phyloP scores from a whole-genome alignment of 2,797 vertebrate genomes.

The Lacerta viridis region DNA sequence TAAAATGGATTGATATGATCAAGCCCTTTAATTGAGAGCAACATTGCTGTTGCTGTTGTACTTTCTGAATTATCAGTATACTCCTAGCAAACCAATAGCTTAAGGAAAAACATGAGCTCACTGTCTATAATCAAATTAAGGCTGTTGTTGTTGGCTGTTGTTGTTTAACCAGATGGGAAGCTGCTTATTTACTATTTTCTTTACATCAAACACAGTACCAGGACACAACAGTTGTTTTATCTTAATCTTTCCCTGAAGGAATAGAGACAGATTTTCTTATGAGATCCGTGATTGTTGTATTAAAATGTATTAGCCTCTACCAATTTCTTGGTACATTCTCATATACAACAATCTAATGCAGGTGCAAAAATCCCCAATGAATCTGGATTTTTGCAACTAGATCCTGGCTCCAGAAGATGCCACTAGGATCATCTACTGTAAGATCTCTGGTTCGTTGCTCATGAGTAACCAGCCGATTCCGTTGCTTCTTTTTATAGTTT shows the following conservation, averaged over 20 bases:
- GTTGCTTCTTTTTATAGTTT: too few species aligned
- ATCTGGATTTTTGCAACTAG: background rate
- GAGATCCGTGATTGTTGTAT: background rate
- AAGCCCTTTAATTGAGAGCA: conserved; percentile 73
- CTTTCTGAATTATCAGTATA: conserved; percentile 76
- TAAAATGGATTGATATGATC: conserved; percentile 63
- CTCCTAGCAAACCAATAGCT: conserved; percentile 77
- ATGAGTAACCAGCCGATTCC: too few species aligned
- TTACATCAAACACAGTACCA: conserved; percentile 47
- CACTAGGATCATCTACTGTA: background rate
- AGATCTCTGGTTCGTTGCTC: too few species aligned
- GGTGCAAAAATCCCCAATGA: background rate
- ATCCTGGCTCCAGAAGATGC: background rate
- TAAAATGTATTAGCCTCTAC: background rate
- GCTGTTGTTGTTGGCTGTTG: conserved; percentile 72
- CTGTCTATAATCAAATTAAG: conserved; percentile 81
- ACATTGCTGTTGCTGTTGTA: conserved; percentile 64
- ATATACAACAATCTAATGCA: background rate
- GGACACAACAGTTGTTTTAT: conserved; percentile 41
- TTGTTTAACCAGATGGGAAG: conserved; percentile 76
- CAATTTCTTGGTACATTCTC: background rate
- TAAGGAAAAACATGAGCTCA: conserved; percentile 75
- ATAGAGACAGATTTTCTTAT: conserved; percentile 39
- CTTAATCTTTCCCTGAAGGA: conserved; percentile 53
- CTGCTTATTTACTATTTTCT: conserved; percentile 54